Conservation (phyloP, 2,113 vertebrate species). For the Nannobrachium achirus region DNA sequence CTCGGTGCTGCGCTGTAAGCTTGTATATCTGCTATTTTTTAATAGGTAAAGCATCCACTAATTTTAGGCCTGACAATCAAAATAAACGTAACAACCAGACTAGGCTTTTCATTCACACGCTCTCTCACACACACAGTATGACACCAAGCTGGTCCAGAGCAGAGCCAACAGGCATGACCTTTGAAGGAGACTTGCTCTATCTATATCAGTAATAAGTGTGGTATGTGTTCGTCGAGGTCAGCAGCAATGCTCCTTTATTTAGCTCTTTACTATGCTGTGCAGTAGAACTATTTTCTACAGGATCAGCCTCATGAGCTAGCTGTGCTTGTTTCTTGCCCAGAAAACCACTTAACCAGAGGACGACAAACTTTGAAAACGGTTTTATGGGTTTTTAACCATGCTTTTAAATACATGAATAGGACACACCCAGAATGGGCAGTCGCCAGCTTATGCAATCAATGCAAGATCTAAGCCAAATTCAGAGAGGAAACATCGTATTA, state of each 20-base stretch:
- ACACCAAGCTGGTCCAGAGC: slow-evolving; percentile 13
- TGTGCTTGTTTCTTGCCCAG: slow-evolving; percentile 12
- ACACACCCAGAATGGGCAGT: neutral
- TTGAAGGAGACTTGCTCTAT: slow-evolving; percentile 54
- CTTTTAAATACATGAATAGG: neutral
- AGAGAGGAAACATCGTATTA: too few relatives aligned
- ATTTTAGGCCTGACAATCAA: too few relatives aligned
- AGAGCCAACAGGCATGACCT: slow-evolving; percentile 22
- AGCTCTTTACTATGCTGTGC: slow-evolving; percentile 58
- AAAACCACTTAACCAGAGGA: neutral
- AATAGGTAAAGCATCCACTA: too few relatives aligned
- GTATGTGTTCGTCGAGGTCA: slow-evolving; percentile 68
- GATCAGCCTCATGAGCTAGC: slow-evolving; percentile 41
- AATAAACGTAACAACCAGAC: too few relatives aligned
- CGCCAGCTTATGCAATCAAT: too few relatives aligned
- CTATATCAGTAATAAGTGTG: slow-evolving; percentile 69
- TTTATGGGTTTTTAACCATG: too few relatives aligned
- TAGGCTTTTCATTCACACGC: too few relatives aligned
- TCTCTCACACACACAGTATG: neutral
- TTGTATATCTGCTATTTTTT: too few relatives aligned
- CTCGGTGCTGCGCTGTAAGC: too few relatives aligned
- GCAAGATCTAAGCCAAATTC: too few relatives aligned
- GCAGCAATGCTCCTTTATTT: slow-evolving; percentile 67
- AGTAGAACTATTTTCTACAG: slow-evolving; percentile 46
- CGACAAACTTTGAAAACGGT: neutral